Conservation (phyloP, 2,888 invertebrate genomes). For the Cremastinae sp. region DNA sequence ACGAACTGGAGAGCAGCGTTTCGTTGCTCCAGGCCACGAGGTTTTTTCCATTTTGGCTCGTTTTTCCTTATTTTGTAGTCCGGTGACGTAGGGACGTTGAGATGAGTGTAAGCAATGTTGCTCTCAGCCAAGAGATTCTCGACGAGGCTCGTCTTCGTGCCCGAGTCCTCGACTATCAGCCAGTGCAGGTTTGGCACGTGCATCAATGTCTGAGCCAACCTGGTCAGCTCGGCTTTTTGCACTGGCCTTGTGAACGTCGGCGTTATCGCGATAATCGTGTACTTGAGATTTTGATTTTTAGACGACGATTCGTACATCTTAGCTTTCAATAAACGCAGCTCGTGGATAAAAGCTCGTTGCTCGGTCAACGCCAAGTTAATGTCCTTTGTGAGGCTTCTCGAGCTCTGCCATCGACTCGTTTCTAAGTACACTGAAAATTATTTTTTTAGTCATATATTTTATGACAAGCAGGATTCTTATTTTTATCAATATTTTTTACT, state of each 20-base stretch:
- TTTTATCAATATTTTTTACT: no score
- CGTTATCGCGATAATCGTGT: constrained; percentile 92
- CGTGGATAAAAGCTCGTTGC: constrained; percentile 51
- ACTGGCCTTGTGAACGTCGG: constrained; percentile 94
- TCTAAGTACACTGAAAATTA: constrained; percentile 56
- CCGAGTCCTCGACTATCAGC: constrained; percentile 95
- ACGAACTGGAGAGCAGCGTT: constrained; percentile 93
- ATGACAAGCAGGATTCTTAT: no score
- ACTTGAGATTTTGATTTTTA: neutral
- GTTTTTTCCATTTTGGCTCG: constrained; percentile 89
- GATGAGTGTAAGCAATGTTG: constrained; percentile 85
- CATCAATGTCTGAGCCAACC: constrained; percentile 93
- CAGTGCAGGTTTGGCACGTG: constrained; percentile 94
- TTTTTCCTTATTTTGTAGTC: constrained; percentile 86
- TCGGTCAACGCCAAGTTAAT: constrained; percentile 57
- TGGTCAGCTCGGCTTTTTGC: constrained; percentile 96
- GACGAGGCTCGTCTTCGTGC: constrained; percentile 86
- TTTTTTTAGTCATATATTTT: neutral
- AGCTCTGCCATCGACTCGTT: constrained; percentile 46
- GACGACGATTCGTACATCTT: constrained; percentile 16
- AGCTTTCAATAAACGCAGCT: constrained; percentile 40
- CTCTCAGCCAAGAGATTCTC: constrained; percentile 86
- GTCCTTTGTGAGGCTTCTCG: constrained; percentile 36
- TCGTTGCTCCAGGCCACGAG: constrained; percentile 95
- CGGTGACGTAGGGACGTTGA: constrained; percentile 87